Evolutionary conservation across 2,888 invertebrate species (phyloP).

Genomic region (Anorthoa munda): DNA sequence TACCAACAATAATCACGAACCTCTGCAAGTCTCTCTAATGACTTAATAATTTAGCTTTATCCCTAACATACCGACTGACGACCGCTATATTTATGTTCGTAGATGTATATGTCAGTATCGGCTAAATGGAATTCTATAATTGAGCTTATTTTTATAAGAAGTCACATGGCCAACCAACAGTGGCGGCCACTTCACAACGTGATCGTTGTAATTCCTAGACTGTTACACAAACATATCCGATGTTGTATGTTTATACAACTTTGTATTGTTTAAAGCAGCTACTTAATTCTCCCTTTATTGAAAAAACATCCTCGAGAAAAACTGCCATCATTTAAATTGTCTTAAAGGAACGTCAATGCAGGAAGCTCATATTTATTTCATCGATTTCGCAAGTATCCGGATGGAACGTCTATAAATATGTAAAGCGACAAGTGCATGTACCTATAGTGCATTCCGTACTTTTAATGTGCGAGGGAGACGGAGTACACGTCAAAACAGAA

Average conservation of each 20-base stretch:
- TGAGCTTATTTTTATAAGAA: constrained; percentile 38
- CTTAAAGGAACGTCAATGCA: constrained; percentile 49
- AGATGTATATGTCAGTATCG: not conserved
- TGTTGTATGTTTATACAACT: not conserved
- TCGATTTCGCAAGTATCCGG: constrained; percentile 60
- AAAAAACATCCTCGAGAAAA: constrained; percentile 39
- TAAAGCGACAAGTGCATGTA: constrained; percentile 62
- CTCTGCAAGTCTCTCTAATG: constrained; percentile 7
- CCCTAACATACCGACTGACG: not conserved
- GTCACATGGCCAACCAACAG: constrained; percentile 27
- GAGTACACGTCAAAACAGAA: constrained; percentile 62
- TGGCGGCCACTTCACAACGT: constrained; percentile 32
- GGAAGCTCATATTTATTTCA: constrained; percentile 57
- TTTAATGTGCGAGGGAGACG: constrained; percentile 60
- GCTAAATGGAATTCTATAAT: constrained; percentile 44
- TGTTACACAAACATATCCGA: constrained; percentile 22
- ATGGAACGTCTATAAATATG: constrained; percentile 61
- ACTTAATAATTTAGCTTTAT: constrained; percentile 31
- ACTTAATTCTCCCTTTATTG: constrained; percentile 4
- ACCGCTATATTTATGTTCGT: constrained; percentile 1
- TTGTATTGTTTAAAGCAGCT: constrained; percentile 20
- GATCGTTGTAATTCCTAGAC: constrained; percentile 28
- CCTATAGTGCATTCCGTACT: constrained; percentile 49
- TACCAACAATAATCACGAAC: not conserved
- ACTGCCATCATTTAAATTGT: constrained; percentile 52